Evolutionary conservation across 1,140 invertebrate species (phyloP).

Genomic region (Pararge aegeria): DNA sequence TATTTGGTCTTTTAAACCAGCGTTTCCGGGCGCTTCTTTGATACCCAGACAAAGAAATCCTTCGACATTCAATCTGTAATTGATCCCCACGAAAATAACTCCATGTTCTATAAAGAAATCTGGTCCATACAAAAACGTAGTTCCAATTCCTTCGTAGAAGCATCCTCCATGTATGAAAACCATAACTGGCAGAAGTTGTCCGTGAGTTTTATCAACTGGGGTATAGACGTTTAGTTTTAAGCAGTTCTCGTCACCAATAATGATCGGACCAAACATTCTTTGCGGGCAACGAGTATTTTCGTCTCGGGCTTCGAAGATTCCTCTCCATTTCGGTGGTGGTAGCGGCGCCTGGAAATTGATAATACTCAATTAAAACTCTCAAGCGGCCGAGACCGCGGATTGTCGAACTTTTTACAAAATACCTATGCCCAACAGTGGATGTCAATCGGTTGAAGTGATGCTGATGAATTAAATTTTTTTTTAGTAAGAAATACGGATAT

Average conservation of each 20-base stretch:
- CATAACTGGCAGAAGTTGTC: constrained; percentile 79
- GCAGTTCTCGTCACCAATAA: constrained; percentile 86
- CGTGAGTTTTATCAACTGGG: constrained; percentile 62
- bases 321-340: constrained; percentile 72
- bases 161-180: constrained; percentile 84
- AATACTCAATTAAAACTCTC: too few relatives aligned
- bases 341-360: constrained; percentile 72
- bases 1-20: constrained; percentile 81
- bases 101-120: constrained; percentile 83
- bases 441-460: too few relatives aligned
- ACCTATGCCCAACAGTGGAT: too few relatives aligned
- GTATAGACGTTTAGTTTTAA: constrained; percentile 91
- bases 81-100: constrained; percentile 84
- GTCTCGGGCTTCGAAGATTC: constrained; percentile 72
- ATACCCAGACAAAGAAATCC: constrained; percentile 84
- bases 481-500: too few relatives aligned
- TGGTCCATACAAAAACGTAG: constrained; percentile 79
- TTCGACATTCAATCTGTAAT: constrained; percentile 83
- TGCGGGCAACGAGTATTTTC: constrained; percentile 65
- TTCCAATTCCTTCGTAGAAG: constrained; percentile 80
- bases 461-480: too few relatives aligned
- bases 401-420: too few relatives aligned
- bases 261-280: constrained; percentile 38
- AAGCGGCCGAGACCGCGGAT: too few relatives aligned
- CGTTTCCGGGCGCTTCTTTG: constrained; percentile 81